Conservation (phyloP, 1,140 invertebrate species). For the Lepidurus couesii region DNA sequence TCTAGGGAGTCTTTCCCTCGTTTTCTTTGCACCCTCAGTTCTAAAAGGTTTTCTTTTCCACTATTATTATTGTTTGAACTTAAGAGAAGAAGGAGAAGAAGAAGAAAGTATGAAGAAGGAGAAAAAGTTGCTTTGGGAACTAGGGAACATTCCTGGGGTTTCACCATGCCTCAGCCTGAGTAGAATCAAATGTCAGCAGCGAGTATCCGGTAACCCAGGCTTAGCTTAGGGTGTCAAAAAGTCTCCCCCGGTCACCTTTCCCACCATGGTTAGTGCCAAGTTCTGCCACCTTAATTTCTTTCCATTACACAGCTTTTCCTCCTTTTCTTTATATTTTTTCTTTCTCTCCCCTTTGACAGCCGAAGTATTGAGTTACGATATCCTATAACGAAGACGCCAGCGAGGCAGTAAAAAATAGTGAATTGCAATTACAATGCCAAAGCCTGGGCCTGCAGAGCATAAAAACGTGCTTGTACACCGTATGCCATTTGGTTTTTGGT, state of each 20-base stretch:
- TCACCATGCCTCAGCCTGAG: slow-evolving; percentile 4
- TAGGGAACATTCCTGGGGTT: slow-evolving; percentile 7
- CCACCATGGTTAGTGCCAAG: neutral
- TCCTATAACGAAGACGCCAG: neutral
- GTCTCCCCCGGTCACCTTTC: neutral
- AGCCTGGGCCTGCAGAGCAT: neutral
- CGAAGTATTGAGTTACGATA: neutral
- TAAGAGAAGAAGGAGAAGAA: no score
- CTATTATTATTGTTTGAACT: neutral
- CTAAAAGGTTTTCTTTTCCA: neutral
- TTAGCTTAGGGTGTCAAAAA: neutral
- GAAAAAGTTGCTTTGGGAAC: neutral
- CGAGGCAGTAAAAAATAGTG: neutral
- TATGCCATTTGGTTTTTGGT: neutral
- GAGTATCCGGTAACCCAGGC: slow-evolving; percentile 10
- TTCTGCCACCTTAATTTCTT: slow-evolving; percentile 22
- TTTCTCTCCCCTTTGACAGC: neutral
- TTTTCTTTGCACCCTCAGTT: neutral
- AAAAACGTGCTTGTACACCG: neutral
- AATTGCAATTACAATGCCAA: neutral
- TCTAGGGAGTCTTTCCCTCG: neutral
- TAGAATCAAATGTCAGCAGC: neutral
- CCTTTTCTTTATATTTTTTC: neutral
- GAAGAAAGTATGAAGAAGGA: neutral
- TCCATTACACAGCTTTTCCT: neutral